A percentile compares a stretch with the other conserved stretches of the same genome.
phyloP scores from a whole-genome alignment of 2,113 vertebrate genomes.

The Emydura subglobosa region DNA sequence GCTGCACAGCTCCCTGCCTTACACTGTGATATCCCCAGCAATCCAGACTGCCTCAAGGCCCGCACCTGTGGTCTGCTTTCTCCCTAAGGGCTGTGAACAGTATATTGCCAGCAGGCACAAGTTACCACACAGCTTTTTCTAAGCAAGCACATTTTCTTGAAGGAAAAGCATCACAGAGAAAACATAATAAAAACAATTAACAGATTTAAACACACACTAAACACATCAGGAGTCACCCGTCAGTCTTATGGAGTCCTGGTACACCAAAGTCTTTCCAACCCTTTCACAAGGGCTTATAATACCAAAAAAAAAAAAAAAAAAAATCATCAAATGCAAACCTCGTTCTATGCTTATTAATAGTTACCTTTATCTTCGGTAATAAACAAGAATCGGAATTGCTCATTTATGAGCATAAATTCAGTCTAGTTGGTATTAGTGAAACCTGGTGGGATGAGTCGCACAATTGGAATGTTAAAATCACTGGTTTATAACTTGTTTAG shows the following conservation, averaged over 20 bases:
- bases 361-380: too few relatives aligned
- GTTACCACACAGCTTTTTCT: background rate
- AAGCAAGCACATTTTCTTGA: background rate
- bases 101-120: background rate
- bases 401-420: too few relatives aligned
- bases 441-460: too few relatives aligned
- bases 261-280: background rate
- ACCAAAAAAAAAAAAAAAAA: too few relatives aligned
- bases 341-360: too few relatives aligned
- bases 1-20: background rate
- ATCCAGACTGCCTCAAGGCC: background rate
- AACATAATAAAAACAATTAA: background rate
- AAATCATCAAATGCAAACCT: too few relatives aligned
- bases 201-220: background rate
- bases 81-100: background rate
- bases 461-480: too few relatives aligned
- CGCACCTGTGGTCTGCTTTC: background rate
- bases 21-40: background rate
- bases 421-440: too few relatives aligned
- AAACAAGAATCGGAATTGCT: too few relatives aligned
- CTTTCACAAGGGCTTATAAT: background rate
- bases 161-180: background rate
- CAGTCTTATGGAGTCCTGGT: background rate
- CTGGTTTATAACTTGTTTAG: too few relatives aligned
- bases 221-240: background rate